Base-by-base conservation (phyloP, 2,888 invertebrate genomes). In the Ochropleura leucogaster region DNA sequence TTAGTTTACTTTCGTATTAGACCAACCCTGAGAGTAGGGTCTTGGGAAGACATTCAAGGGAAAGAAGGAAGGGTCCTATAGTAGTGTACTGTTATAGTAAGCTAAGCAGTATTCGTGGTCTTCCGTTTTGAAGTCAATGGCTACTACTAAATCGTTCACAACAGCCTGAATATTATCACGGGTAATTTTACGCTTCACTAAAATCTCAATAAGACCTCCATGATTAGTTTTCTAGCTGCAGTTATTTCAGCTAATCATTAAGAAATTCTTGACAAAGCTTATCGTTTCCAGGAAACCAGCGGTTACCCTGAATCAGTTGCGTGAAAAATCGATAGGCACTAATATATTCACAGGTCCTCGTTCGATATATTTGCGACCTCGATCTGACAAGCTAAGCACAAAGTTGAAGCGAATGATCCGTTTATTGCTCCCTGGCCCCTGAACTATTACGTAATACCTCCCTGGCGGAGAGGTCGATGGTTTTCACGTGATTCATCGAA, bases 261-360 rank as follows among this genome's bases (percentile, higher is more conserved):
- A 55, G 6, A 10, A 68, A 66, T 69, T 67, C 63, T 20, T 10
- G 47, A 67, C 8, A 65, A 66, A 69, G 4, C 20, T 53, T 44
- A 16, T 20, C 42, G 14, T 59, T 78, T 46, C 47, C 60, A 51
- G 47, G 49, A 69, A 84, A 82, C 42, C 20, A 42, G n/a, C 53
- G 30, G 20, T 46, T 79, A 72, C 75, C 59, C 57, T 18, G 69
- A 74, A 69, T 75, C 60, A 51, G 66, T 67, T 64, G 53, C 68
- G 40, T 67, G 62, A 40, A 74, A 80, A 87, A 85, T 83, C 87
- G 70, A 83, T 79, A 79, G 46, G 46, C 55, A 77, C 46, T 74
- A 80, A 80, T 80, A 74, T 83, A 85, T 85, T 78, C 79, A 57
- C 47, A 55, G 74, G 74, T 68, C 77, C 62, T 67, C 79, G 73